Evolutionary conservation across 1,140 invertebrate genomes (phyloP), one percentile per base, ranked within the genome.

Genomic region (Neodiprion pinetum): DNA sequence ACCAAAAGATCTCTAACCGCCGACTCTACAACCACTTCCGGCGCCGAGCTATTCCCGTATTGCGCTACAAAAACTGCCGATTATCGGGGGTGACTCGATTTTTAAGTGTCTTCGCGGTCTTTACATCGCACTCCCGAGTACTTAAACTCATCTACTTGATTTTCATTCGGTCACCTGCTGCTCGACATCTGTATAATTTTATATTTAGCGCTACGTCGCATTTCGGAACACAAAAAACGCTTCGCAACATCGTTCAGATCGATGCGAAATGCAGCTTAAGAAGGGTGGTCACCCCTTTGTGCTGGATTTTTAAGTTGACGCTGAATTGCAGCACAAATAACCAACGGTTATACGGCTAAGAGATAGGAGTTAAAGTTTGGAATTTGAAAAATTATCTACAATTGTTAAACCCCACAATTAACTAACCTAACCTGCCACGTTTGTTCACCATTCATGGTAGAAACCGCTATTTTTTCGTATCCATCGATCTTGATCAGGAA

Each of bases 1-100:
- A 69, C 67, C 21, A 69, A 69, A 69, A 69, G 21, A 23, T 69
- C 53, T 69, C 40, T 12, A 69, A 69, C 17, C 67, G 40, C 67
- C 40, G 67, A 69, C 21, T 12, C 21, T 69, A 11, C 23, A 69
- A 69, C 23, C 14, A 14, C 67, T 69, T n/a, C 67, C 67, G 53
- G 11, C 23, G 14, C 40, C 17, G 50, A 17, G 70, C 10, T 49
- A 72, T 72, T 48, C n/a, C 47, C 50, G 70, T 49, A 72, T 7
- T 17, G n/a, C 48, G 4, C 11, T 49, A 61, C n/a, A 48, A 61
- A 9, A 48, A 72, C 4, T 49, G 4, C 11, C 53, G 53, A 61
- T 61, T 61, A 61, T 17, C n/a, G n/a, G 11, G 28, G 3, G 11
- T 61, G 5, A 5, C 53, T 0, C 50, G n/a, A 10, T 53, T 53